Percentiles rank a stretch among this genome's conserved stretches.
phyloP scores from a whole-genome alignment of 1,140 invertebrate genomes.

The Leptopilina boulardi region DNA sequence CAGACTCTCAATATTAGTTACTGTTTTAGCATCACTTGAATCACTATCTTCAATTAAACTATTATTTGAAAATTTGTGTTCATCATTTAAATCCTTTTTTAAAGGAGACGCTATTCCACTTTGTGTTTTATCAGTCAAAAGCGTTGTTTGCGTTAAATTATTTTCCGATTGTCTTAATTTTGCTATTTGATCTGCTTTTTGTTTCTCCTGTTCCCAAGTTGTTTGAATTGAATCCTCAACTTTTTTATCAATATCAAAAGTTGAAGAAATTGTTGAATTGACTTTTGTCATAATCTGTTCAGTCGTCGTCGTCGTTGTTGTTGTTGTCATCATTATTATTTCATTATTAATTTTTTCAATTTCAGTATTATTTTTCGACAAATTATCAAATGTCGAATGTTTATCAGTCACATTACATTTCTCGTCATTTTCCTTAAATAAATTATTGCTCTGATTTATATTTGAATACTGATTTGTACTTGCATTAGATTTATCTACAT shows the following conservation, averaged over 20 bases:
- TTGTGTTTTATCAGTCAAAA: slow-evolving; percentile 18
- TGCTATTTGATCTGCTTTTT: slow-evolving; percentile 69
- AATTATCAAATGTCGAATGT: slow-evolving; percentile 15
- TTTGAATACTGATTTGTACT: slow-evolving; percentile 44
- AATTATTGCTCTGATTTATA: slow-evolving; percentile 39
- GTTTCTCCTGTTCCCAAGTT: slow-evolving; percentile 72
- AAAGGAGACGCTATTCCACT: slow-evolving; percentile 33
- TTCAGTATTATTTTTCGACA: slow-evolving; percentile 25
- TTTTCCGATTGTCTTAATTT: slow-evolving; percentile 63
- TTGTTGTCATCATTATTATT: too few relatives aligned
- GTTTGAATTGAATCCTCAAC: slow-evolving; percentile 62
- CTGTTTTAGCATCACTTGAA: slow-evolving; percentile 64
- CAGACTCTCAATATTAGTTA: slow-evolving; percentile 58
- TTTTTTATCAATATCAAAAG: slow-evolving; percentile 41
- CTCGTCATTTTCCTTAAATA: slow-evolving; percentile 47
- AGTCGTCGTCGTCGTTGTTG: too few relatives aligned
- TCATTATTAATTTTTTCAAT: neutral
- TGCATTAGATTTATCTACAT: slow-evolving; percentile 45
- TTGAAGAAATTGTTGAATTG: slow-evolving; percentile 32
- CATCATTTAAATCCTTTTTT: slow-evolving; percentile 43
- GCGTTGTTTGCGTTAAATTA: slow-evolving; percentile 16
- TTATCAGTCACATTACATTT: slow-evolving; percentile 41
- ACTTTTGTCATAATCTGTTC: slow-evolving; percentile 3
- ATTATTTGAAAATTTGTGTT: slow-evolving; percentile 50
- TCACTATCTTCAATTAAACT: slow-evolving; percentile 64